phyloP scores from a whole-genome alignment of 1,140 invertebrate genomes.

The Nephila pilipes region DNA sequence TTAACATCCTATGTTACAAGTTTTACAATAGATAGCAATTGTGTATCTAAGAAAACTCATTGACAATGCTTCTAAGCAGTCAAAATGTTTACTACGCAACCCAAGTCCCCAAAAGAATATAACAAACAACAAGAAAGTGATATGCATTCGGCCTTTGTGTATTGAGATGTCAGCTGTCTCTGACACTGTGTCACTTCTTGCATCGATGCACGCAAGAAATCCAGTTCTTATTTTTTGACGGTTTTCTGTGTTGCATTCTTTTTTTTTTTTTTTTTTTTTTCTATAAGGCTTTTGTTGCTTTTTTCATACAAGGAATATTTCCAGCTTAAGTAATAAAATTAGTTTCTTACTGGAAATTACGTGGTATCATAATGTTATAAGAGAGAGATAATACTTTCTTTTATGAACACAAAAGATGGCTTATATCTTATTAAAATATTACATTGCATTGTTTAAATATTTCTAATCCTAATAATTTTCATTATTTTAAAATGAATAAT shows the following conservation, averaged over 20 bases:
- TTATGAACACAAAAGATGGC: too few species aligned
- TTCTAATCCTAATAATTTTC: too few species aligned
- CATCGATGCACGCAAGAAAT: slow-evolving; percentile 49
- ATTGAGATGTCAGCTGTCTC: slow-evolving; percentile 63
- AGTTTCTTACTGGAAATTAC: neutral
- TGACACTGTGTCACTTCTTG: slow-evolving; percentile 42
- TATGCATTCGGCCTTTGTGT: slow-evolving; percentile 54
- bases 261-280: neutral
- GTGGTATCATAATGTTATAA: too few species aligned
- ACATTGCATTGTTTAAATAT: too few species aligned
- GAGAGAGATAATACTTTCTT: too few species aligned
- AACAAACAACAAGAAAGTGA: slow-evolving; percentile 10
- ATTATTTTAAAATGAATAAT: too few species aligned
- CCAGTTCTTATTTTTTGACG: slow-evolving; percentile 17
- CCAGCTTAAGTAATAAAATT: neutral
- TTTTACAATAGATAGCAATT: neutral
- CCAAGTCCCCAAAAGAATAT: neutral
- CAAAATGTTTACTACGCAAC: slow-evolving; percentile 25
- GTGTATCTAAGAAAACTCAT: neutral
- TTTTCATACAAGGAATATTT: neutral
- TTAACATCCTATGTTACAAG: neutral
- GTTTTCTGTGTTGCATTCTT: neutral
- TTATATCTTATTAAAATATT: too few species aligned
- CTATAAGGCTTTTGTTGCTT: neutral
- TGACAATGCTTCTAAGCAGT: neutral